Evolutionary conservation across 2,888 invertebrate species (phyloP).

Genomic region (Syritta pipiens): DNA sequence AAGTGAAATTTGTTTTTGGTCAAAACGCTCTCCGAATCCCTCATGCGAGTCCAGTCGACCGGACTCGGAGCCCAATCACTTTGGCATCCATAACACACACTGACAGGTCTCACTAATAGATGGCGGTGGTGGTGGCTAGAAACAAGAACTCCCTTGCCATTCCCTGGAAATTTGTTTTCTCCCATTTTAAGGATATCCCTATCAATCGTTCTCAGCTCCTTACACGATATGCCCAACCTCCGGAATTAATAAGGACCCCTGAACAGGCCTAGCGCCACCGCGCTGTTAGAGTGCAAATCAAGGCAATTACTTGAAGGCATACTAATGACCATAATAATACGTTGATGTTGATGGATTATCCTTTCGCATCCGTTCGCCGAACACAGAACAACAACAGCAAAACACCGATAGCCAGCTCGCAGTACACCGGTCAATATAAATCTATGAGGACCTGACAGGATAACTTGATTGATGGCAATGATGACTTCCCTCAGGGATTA

Average conservation of each 20-base stretch:
- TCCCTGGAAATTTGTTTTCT: constrained; percentile 14
- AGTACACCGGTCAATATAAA: constrained; percentile 57
- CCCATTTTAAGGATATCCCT: constrained; percentile 22
- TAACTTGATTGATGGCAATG: constrained; percentile 65
- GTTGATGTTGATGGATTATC: constrained; percentile 69
- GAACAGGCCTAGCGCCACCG: no score
- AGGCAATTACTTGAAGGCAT: constrained; percentile 65
- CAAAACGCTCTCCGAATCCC: background rate
- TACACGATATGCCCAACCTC: no score
- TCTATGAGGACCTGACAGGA: constrained; percentile 58
- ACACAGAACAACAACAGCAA: constrained; percentile 38
- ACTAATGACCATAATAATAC: constrained; percentile 67
- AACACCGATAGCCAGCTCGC: constrained; percentile 19
- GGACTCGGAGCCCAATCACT: background rate
- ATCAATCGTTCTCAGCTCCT: constrained; percentile 7
- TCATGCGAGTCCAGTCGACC: background rate
- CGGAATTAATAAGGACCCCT: no score
- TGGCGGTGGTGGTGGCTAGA: constrained; percentile 19
- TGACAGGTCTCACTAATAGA: constrained; percentile 26
- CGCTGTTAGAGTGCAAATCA: constrained; percentile 57
- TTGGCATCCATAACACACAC: background rate
- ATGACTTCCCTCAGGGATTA: constrained; percentile 40
- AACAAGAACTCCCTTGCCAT: constrained; percentile 9
- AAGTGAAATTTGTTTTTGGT: background rate
- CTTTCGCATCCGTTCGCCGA: constrained; percentile 48